A percentile compares a stretch with the other conserved stretches of the same genome.
phyloP scores from a whole-genome alignment of 2,888 invertebrate genomes.

The Apantesis nais region DNA sequence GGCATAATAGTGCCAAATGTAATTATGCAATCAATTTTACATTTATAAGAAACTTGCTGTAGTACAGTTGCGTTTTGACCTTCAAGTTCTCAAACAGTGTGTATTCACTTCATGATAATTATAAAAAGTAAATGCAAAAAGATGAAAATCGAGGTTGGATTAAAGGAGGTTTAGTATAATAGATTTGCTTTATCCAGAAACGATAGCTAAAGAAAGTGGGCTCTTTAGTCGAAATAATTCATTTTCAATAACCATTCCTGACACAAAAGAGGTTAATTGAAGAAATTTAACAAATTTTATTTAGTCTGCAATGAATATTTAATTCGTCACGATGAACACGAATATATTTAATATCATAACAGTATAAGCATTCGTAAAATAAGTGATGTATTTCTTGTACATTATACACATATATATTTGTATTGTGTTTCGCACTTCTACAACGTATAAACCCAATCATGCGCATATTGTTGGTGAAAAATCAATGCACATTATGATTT shows the following conservation, averaged over 20 bases:
- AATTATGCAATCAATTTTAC: slow-evolving; percentile 6
- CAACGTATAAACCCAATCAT: not conserved
- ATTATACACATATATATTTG: too few species aligned
- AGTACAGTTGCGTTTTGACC: not conserved
- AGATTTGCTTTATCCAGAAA: not conserved
- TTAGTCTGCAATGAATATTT: too few species aligned
- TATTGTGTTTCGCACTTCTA: not conserved
- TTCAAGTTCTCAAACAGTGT: not conserved
- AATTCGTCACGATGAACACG: too few species aligned
- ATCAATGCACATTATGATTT: not conserved
- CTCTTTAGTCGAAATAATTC: not conserved
- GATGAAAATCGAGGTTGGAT: not conserved
- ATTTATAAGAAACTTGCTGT: not conserved
- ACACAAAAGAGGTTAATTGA: not conserved
- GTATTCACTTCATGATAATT: not conserved
- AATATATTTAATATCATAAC: not conserved
- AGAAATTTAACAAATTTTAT: too few species aligned
- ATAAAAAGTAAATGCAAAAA: not conserved
- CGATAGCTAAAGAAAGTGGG: not conserved
- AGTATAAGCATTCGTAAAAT: not conserved
- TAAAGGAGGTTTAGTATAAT: too few species aligned
- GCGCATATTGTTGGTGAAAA: not conserved
- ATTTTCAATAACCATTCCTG: not conserved
- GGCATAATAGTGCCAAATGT: slow-evolving; percentile 19
- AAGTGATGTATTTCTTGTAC: not conserved